Conservation (phyloP, 2,888 invertebrate genomes). For the Spodoptera picta region DNA sequence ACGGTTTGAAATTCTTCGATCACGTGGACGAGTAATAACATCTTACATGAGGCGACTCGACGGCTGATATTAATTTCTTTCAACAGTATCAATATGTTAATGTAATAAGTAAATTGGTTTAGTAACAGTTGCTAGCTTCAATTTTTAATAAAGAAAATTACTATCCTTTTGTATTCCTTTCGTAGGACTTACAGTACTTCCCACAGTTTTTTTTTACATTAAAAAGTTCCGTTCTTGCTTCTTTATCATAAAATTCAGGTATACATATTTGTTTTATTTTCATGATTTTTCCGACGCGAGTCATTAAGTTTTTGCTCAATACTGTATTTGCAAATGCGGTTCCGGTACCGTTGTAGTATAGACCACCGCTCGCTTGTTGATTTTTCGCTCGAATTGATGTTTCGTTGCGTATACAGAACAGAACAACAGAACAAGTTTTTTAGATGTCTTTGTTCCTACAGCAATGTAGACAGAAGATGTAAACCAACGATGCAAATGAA, state of each 20-base stretch:
- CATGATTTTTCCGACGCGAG: slow-evolving; percentile 55
- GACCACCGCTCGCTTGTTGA: slow-evolving; percentile 58
- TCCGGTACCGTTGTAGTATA: slow-evolving; percentile 67
- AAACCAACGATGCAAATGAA: slow-evolving; percentile 54
- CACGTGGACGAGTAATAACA: slow-evolving; percentile 57
- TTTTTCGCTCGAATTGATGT: slow-evolving; percentile 64
- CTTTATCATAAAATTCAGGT: slow-evolving; percentile 35
- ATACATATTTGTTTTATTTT: slow-evolving; percentile 43
- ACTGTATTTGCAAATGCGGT: slow-evolving; percentile 66
- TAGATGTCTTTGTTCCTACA: slow-evolving; percentile 61
- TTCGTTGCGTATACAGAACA: slow-evolving; percentile 61
- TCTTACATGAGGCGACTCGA: slow-evolving; percentile 53
- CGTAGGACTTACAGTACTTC: neutral
- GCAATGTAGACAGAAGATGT: slow-evolving; percentile 60
- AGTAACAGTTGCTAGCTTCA: slow-evolving; percentile 25
- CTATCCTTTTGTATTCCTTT: slow-evolving; percentile 10
- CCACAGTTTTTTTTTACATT: slow-evolving; percentile 9
- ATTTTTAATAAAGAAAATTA: slow-evolving; percentile 39
- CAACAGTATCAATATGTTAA: slow-evolving; percentile 68
- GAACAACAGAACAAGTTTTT: slow-evolving; percentile 68
- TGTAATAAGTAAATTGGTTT: slow-evolving; percentile 61
- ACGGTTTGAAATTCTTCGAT: slow-evolving; percentile 56
- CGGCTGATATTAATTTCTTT: slow-evolving; percentile 64
- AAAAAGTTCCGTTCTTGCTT: slow-evolving; percentile 32
- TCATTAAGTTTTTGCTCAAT: slow-evolving; percentile 67